Evolutionary conservation across 2,888 invertebrate species (phyloP).

Genomic region (Tetranychus truncatus): DNA sequence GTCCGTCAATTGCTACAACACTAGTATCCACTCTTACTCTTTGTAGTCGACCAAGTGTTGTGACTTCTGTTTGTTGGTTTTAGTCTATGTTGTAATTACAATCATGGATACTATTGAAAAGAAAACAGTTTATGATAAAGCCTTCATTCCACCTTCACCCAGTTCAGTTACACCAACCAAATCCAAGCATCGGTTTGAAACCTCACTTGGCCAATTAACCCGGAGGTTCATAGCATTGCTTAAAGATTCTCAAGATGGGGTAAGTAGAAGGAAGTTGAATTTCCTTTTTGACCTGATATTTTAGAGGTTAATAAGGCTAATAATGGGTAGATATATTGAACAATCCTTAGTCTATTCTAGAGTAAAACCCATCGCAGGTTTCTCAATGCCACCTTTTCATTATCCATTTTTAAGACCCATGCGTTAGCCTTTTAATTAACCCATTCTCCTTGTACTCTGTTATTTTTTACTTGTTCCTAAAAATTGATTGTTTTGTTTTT

Average conservation of each 20-base stretch:
- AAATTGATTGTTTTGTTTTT: neutral
- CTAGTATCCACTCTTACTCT: too few species aligned
- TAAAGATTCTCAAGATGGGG: conserved; percentile 65
- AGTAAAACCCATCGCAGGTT: neutral
- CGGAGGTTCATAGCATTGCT: conserved; percentile 82
- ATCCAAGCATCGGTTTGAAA: conserved; percentile 57
- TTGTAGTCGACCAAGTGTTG: too few species aligned
- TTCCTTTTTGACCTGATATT: neutral
- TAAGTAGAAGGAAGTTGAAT: conserved; percentile 26
- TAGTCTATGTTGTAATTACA: neutral
- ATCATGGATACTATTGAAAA: neutral
- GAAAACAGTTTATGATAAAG: neutral
- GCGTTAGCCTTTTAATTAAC: neutral
- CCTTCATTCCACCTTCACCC: neutral
- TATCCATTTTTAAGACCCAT: neutral
- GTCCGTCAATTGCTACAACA: too few species aligned
- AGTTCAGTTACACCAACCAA: neutral
- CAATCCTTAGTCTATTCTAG: neutral
- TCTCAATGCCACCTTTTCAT: conserved; percentile 2
- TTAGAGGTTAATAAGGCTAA: neutral
- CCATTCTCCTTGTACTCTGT: neutral
- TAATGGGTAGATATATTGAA: neutral
- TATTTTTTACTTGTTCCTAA: neutral
- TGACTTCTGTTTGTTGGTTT: too few species aligned
- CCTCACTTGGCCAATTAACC: conserved; percentile 79